Base-by-base conservation (phyloP, 2,113 vertebrate species). In the Rutilus rutilus region DNA sequence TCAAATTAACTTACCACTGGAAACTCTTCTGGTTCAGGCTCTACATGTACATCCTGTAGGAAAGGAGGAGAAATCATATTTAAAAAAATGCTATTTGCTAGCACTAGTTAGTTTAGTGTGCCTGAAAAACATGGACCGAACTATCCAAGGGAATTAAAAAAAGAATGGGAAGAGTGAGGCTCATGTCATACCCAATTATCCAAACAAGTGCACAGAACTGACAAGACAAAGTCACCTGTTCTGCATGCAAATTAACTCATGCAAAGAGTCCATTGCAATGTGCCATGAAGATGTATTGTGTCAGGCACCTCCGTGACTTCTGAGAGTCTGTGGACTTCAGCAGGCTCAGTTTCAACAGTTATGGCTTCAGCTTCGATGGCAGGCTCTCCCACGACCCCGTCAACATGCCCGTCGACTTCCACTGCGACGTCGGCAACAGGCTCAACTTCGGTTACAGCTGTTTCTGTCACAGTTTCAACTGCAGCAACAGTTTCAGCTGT, bases 221-320 rank as follows among this genome's bases (percentile, higher is more conserved):
- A 62, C 39, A 42, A 64, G 39, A 45, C 19, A 77, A 76, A 23
- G 50, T 76, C 73, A 77, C 39, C 57, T 64, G 79, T 65, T 30
- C 27, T 82, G 60, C 60, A 78, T 78, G 42, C 83, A 85, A 60
- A 64, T 25, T 67, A 39, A 60, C 23, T 60, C 71, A 84, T 21
- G 33, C 69, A 84, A 84, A 59, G 59, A n/a, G n/a, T 45, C 21
- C 33, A 80, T n/a, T 64, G n/a, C 52, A 59, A 64, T 54, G 74
- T 36, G 45, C 42, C 30, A 54, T 33, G 14, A 62, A 42, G n/a
- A 33, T 73, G 19, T 60, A 74, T 59, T 57, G 71, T 79, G 50
- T 80, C 64, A 59, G 57, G n/a, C 85, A 82, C 85, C 67, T 77
- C 80, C 4, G 9, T 64, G 45, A 77, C 47, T 7, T 67, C 79